These are phyloP conservation scores for Rhabditoides inermis DNA, from an alignment of 2,888 invertebrate species.

Conservation along the genomic window DNA sequence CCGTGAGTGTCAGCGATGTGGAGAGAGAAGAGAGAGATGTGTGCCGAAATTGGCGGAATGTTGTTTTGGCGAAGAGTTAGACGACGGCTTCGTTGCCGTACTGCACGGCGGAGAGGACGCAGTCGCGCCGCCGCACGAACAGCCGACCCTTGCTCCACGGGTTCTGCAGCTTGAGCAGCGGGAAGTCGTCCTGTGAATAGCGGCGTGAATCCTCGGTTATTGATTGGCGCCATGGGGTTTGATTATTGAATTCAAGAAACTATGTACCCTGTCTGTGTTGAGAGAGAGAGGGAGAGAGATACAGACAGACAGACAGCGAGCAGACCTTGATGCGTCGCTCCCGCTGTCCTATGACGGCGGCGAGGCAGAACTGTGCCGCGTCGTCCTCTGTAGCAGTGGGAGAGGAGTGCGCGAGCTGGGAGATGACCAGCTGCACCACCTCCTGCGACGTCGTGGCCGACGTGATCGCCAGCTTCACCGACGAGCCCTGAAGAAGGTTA, in stretches of 20 bases:
- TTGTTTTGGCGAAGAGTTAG: conserved; percentile 27
- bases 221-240: no score
- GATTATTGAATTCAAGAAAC: no score
- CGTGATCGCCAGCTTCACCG: conserved; percentile 80
- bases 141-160: conserved; percentile 71
- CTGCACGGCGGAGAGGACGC: conserved; percentile 54
- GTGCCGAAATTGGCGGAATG: background rate
- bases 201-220: no score
- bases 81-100: conserved; percentile 55
- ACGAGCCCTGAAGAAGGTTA: conserved; percentile 20
- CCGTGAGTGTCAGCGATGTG: no score
- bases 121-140: conserved; percentile 82
- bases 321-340: conserved; percentile 70
- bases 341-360: conserved; percentile 86
- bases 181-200: conserved; percentile 74
- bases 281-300: no score
- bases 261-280: no score
- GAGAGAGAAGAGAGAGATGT: no score
- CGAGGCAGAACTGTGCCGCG: conserved; percentile 79
- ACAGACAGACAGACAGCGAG: no score
- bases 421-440: conserved; percentile 67
- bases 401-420: conserved; percentile 88
- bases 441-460: conserved; percentile 84
- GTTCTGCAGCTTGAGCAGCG: conserved; percentile 81
- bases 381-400: conserved; percentile 59